phyloP scores from a whole-genome alignment of 2,113 vertebrate genomes.

The Xiphias gladius region DNA sequence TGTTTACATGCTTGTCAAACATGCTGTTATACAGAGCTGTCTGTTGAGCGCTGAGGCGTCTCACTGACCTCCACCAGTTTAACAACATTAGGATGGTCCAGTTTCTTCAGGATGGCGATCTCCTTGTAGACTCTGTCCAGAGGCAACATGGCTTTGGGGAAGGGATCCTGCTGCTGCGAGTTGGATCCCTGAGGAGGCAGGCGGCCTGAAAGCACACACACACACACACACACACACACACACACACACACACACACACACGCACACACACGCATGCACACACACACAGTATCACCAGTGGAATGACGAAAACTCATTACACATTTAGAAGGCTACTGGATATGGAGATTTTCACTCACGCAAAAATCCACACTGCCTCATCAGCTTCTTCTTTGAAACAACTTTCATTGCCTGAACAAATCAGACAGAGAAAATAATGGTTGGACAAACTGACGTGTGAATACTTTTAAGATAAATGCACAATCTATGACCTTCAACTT shows the following conservation, averaged over 20 bases:
- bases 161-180: slow-evolving; percentile 78
- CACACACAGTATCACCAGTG: neutral
- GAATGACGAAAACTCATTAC: neutral
- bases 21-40: too few species aligned
- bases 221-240: slow-evolving; percentile 13
- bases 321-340: neutral
- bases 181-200: slow-evolving; percentile 87
- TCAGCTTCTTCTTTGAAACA: slow-evolving; percentile 95
- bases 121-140: slow-evolving; percentile 93
- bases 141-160: slow-evolving; percentile 85
- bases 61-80: slow-evolving; percentile 92
- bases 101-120: slow-evolving; percentile 97
- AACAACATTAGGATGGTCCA: slow-evolving; percentile 94
- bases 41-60: neutral
- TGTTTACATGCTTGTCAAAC: too few species aligned
- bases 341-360: slow-evolving; percentile 85
- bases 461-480: neutral
- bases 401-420: slow-evolving; percentile 94
- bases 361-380: slow-evolving; percentile 95
- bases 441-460: neutral
- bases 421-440: neutral
- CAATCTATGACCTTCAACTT: slow-evolving; percentile 71
- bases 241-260: neutral
- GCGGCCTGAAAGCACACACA: slow-evolving; percentile 84
- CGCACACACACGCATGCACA: neutral